Evolutionary conservation across 2,797 vertebrate species (phyloP).

Genomic region (Neosilurus hyrtlii): DNA sequence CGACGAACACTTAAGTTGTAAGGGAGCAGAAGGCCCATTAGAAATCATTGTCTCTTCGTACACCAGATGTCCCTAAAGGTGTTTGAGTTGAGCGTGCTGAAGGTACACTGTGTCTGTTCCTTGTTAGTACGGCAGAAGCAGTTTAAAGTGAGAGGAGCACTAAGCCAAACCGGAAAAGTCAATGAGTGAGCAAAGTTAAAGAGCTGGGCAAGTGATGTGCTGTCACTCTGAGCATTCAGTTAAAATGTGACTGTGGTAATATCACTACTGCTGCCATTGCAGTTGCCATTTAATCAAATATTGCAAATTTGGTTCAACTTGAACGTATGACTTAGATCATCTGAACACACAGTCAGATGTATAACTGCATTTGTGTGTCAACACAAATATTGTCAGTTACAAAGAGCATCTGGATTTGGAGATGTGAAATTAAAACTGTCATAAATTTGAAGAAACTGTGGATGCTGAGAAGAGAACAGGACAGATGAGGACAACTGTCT

Average conservation of each 20-base stretch:
- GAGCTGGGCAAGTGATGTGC: conserved; percentile 24
- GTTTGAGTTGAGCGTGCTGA: conserved; percentile 11
- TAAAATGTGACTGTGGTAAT: conserved; percentile 36
- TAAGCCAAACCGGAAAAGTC: conserved; percentile 1
- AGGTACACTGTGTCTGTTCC: conserved; percentile 37
- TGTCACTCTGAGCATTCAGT: conserved; percentile 17
- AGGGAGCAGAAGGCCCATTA: background rate
- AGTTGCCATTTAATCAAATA: background rate
- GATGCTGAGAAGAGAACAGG: background rate
- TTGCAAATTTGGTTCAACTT: background rate
- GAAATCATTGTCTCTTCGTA: background rate
- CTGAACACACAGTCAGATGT: background rate
- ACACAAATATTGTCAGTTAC: background rate
- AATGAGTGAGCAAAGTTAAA: conserved; percentile 22
- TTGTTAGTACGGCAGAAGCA: conserved; percentile 38
- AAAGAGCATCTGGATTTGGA: background rate
- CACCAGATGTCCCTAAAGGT: background rate
- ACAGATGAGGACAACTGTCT: background rate
- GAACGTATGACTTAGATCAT: background rate
- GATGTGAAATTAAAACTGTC: background rate
- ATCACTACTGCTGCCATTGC: background rate
- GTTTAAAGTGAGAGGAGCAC: conserved; percentile 21
- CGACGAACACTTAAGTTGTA: conserved; percentile 6
- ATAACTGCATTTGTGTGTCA: background rate
- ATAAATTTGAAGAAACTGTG: background rate